These are phyloP conservation scores for Ammospiza nelsoni DNA, from an alignment of 2,113 vertebrate species.

Conservation along the genomic window DNA sequence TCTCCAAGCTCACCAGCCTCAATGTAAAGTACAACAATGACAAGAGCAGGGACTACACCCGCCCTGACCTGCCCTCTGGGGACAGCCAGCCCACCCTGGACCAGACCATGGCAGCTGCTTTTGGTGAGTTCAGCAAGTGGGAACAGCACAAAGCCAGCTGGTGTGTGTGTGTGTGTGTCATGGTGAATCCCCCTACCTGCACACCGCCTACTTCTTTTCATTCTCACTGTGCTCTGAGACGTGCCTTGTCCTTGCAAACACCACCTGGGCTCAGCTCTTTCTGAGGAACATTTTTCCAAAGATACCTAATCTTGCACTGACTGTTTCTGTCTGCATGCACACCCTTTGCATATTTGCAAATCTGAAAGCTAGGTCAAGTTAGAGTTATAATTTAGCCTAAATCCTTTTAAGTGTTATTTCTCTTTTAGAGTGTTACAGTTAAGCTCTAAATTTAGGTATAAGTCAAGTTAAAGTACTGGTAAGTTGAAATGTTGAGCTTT, in stretches of 20 bases:
- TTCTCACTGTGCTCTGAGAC: not conserved
- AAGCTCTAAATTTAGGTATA: not conserved
- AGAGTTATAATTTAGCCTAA: not conserved
- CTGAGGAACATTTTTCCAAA: not conserved
- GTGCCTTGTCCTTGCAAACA: not conserved
- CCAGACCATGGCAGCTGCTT: constrained; percentile 89
- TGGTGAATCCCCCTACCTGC: not conserved
- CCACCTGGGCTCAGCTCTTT: not conserved
- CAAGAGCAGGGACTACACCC: constrained; percentile 93
- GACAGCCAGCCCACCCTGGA: constrained; percentile 89
- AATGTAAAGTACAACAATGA: constrained; percentile 98
- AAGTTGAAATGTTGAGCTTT: not conserved
- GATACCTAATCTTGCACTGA: not conserved
- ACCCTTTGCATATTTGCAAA: not conserved
- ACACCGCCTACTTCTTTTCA: not conserved
- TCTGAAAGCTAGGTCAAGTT: not conserved
- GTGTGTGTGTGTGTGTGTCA: not conserved
- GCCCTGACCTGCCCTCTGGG: constrained; percentile 92
- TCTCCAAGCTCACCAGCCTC: constrained; percentile 94
- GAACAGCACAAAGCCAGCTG: not conserved
- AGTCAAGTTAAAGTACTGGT: not conserved
- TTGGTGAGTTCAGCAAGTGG: constrained; percentile 77
- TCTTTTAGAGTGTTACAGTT: not conserved
- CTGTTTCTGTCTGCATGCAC: not conserved
- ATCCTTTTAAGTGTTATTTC: not conserved